Evolutionary conservation across 2,888 invertebrate species (phyloP).

Genomic region (Drosophila gaucha): DNA sequence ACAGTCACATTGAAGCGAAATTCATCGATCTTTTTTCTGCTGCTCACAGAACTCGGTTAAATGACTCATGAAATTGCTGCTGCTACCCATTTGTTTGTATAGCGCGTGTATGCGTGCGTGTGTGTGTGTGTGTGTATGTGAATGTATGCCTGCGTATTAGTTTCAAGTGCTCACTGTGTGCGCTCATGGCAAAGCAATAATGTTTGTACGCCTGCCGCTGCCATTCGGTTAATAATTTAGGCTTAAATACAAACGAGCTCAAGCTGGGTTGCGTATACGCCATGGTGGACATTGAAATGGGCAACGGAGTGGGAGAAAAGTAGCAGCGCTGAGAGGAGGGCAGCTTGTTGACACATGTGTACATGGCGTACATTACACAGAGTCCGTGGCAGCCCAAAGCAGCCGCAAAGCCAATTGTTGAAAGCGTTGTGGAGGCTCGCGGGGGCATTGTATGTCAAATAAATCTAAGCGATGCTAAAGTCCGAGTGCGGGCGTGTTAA

Average conservation of each 20-base stretch:
- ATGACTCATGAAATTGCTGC: conserved; percentile 79
- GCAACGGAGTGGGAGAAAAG: not conserved
- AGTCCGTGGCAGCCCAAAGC: conserved; percentile 46
- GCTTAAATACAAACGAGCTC: conserved; percentile 73
- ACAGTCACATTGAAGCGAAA: conserved; percentile 29
- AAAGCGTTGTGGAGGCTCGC: conserved; percentile 31
- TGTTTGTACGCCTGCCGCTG: conserved; percentile 55
- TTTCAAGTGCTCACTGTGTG: conserved; percentile 66
- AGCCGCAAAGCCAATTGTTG: conserved; percentile 78
- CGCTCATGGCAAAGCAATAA: conserved; percentile 75
- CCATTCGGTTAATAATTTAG: conserved; percentile 72
- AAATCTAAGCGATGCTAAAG: conserved; percentile 66
- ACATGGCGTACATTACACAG: conserved; percentile 25
- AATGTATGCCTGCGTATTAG: conserved; percentile 53
- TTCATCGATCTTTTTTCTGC: conserved; percentile 72
- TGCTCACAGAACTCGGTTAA: conserved; percentile 68
- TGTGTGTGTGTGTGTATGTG: conserved; percentile 6
- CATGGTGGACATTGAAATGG: conserved; percentile 50
- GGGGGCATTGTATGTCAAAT: conserved; percentile 47
- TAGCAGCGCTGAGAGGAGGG: not conserved
- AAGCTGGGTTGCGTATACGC: conserved; percentile 65
- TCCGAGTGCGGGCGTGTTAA: conserved; percentile 70
- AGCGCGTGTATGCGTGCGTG: conserved; percentile 16
- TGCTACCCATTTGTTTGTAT: conserved; percentile 71
- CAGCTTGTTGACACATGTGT: conserved; percentile 68